Conservation (phyloP, 2,888 invertebrate species). For the Lottia scabra region DNA sequence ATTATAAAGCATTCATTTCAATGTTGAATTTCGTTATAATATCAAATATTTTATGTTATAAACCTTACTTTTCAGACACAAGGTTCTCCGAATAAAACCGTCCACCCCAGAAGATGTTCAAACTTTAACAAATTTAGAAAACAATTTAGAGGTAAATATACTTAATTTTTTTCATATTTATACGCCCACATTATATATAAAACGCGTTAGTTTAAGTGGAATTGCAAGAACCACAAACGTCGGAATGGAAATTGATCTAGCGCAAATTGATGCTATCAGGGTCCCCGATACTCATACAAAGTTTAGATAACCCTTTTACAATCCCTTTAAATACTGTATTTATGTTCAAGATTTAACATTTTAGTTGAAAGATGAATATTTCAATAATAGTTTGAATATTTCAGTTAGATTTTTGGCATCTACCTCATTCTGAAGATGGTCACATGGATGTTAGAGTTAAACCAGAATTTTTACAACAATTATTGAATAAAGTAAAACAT, state of each 20-base stretch:
- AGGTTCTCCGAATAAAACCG: background rate
- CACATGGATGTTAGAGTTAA: slow-evolving; percentile 10
- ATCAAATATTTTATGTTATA: background rate
- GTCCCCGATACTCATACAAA: too few species aligned
- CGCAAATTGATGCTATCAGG: too few species aligned
- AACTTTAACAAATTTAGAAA: background rate
- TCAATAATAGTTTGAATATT: background rate
- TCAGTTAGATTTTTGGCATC: slow-evolving; percentile 17
- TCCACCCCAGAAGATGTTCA: background rate
- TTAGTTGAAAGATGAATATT: background rate
- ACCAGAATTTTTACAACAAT: background rate
- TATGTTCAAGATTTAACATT: too few species aligned
- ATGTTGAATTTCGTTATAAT: too few species aligned
- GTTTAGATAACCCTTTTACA: too few species aligned
- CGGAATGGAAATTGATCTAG: too few species aligned
- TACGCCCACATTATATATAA: too few species aligned
- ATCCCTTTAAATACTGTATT: too few species aligned
- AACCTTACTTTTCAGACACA: background rate
- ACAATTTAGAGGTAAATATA: background rate
- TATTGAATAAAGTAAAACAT: background rate
- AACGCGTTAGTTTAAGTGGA: too few species aligned
- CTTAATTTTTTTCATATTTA: too few species aligned
- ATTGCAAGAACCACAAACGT: too few species aligned
- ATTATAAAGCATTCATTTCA: too few species aligned
- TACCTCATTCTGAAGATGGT: slow-evolving; percentile 8